A percentile compares a stretch with the other conserved stretches of the same genome.
Evolutionary conservation across 2,113 vertebrate species (phyloP).

Genomic region (Elephantulus edwardii): DNA sequence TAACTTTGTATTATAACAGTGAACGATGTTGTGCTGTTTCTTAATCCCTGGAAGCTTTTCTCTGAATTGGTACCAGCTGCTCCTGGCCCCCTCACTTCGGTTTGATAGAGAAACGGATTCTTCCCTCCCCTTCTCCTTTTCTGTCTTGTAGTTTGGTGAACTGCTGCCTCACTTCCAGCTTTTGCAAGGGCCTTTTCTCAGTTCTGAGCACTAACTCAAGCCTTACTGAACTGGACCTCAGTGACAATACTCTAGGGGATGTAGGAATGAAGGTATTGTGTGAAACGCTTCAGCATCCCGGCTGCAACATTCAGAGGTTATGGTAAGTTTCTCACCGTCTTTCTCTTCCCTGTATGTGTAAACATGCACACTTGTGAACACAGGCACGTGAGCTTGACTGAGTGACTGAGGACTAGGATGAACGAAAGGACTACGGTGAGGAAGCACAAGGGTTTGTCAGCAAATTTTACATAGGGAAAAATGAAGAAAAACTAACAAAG

Average conservation of each 20-base stretch:
- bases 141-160: constrained; percentile 16
- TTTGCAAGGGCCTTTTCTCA: constrained; percentile 62
- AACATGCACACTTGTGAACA: not conserved
- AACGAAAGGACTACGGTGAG: not conserved
- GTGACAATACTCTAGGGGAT: constrained; percentile 69
- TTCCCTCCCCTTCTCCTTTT: not conserved
- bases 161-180: not conserved
- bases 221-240: constrained; percentile 71
- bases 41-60: not conserved
- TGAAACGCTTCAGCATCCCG: constrained; percentile 52
- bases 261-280: constrained; percentile 53
- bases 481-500: not conserved
- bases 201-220: constrained; percentile 52
- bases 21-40: not conserved
- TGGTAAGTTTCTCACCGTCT: constrained; percentile 37
- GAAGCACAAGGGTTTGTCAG: not conserved
- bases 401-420: not conserved
- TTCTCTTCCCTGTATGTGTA: not conserved
- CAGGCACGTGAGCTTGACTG: not conserved
- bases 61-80: not conserved
- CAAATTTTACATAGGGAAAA: not conserved
- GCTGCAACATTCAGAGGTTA: constrained; percentile 63
- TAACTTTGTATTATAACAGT: too few relatives aligned
- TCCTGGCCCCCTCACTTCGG: not conserved
- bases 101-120: not conserved